Evolutionary conservation across 2,888 invertebrate genomes (phyloP), one percentile per base, ranked within the genome.

Genomic region (Nymphalis polychloros): DNA sequence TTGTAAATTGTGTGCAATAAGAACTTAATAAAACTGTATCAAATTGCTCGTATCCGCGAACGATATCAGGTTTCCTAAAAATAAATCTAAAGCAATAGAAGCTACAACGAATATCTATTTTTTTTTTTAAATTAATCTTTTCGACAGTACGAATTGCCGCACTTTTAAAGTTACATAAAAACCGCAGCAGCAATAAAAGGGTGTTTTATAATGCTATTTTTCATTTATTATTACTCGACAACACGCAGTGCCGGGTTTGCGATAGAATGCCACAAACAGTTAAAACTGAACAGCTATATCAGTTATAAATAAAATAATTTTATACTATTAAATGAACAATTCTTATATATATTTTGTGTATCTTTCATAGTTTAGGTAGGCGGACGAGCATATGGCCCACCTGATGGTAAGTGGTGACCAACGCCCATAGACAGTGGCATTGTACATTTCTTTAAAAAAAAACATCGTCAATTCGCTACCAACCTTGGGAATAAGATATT

Each of bases 141-240:
- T 60, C 52, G 60, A 60, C 47, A 61, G 20, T 23, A 55, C 53
- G 66, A 53, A 53, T 61, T 61, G 66, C 66, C 46, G 60, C 60
- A 68, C 59, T 64, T 64, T 68, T 64, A 55, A 64, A 60, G 59
- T 68, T 64, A 60, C 52, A 68, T 23, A 70, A 67, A 52, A 72
- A 62, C 69, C 67, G 31, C 63, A 64, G 41, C 59, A 64, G 72
- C 69, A 71, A 73, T 74, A 75, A 74, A 67, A 69, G 68, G 68
- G 72, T 72, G 71, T 71, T 75, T 72, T 72, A 70, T 73, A 73
- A 68, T 69, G 69, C 72, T 67, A 72, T 74, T 73, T 72, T 70
- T 74, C 75, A 76, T 76, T 73, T 75, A 73, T 75, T 74, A 75
- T 75, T 73, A 64, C 74, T 67, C 63, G 72, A 41, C 59, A 72